These are phyloP conservation scores for Musca vetustissima DNA, from an alignment of 1,140 invertebrate species.

Conservation along the genomic window DNA sequence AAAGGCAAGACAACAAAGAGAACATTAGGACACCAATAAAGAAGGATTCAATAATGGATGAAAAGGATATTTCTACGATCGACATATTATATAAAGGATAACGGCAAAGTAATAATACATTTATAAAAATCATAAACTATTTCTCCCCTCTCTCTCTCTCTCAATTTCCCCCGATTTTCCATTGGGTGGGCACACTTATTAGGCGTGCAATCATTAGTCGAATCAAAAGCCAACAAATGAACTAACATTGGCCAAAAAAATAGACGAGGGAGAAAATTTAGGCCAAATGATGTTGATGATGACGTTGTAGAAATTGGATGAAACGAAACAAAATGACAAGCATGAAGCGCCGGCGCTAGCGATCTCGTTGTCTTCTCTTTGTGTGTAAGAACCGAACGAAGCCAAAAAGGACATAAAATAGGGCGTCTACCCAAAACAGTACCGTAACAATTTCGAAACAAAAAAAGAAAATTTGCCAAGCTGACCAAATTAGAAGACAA, in stretches of 20 bases:
- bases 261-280: no score
- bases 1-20: not conserved
- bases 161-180: not conserved
- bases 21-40: no score
- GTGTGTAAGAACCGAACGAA: not conserved
- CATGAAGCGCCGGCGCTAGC: conserved; percentile 33
- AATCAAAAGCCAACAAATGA: not conserved
- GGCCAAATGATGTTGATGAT: not conserved
- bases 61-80: not conserved
- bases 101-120: no score
- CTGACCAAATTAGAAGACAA: conserved; percentile 39
- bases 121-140: conserved; percentile 12
- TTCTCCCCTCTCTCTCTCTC: not conserved
- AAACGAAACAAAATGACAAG: conserved; percentile 30
- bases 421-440: conserved; percentile 4
- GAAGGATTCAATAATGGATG: no score
- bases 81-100: no score
- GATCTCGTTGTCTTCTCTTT: not conserved
- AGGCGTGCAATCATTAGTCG: conserved; percentile 26
- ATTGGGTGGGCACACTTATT: conserved; percentile 47
- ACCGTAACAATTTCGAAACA: conserved; percentile 38
- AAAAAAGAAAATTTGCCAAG: conserved; percentile 48
- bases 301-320: not conserved
- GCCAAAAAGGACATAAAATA: not conserved
- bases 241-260: not conserved